Conservation (phyloP, 37 sponge, comb jelly and placozoan species). For the Halisarca cf. caerulea region DNA sequence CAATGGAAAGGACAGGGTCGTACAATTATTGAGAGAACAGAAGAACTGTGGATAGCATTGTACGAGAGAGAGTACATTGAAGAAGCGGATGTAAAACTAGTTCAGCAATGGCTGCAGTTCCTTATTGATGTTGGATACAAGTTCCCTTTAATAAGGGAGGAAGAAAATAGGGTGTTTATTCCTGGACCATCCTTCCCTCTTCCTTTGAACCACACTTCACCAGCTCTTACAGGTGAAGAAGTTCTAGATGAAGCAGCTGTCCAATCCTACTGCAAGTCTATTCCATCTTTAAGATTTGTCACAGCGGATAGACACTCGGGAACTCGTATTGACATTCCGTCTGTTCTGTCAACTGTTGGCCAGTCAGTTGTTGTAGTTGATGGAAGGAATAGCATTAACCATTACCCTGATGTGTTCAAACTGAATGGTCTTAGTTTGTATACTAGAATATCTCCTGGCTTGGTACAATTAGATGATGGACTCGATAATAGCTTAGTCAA, state of each 20-base stretch:
- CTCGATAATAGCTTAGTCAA: not conserved
- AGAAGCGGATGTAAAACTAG: constrained; percentile 26
- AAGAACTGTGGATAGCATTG: constrained; percentile 37
- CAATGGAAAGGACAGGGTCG: constrained; percentile 29
- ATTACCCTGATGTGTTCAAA: constrained; percentile 24
- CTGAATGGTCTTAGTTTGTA: constrained; percentile 25
- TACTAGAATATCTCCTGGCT: constrained; percentile 8
- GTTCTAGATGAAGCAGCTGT: not conserved
- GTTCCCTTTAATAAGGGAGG: constrained; percentile 26
- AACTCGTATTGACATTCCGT: constrained; percentile 35
- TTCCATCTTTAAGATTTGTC: constrained; percentile 39
- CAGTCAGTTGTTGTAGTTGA: constrained; percentile 42
- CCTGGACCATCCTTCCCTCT: too few relatives aligned
- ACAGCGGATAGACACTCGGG: constrained; percentile 43
- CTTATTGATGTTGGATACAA: constrained; percentile 43
- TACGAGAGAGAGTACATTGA: constrained; percentile 53
- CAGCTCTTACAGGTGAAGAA: not conserved
- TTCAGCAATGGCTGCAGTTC: constrained; percentile 40
- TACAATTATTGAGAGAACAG: constrained; percentile 29
- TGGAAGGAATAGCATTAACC: not conserved
- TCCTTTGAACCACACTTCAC: not conserved
- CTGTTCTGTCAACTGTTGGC: constrained; percentile 18
- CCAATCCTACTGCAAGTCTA: not conserved
- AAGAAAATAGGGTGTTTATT: not conserved
- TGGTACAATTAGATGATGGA: too few relatives aligned